Percentiles rank a stretch among this genome's conserved stretches.
These are phyloP conservation scores for Coboldia fuscipes DNA, from an alignment of 1,140 invertebrate species.

Conservation along the genomic window DNA sequence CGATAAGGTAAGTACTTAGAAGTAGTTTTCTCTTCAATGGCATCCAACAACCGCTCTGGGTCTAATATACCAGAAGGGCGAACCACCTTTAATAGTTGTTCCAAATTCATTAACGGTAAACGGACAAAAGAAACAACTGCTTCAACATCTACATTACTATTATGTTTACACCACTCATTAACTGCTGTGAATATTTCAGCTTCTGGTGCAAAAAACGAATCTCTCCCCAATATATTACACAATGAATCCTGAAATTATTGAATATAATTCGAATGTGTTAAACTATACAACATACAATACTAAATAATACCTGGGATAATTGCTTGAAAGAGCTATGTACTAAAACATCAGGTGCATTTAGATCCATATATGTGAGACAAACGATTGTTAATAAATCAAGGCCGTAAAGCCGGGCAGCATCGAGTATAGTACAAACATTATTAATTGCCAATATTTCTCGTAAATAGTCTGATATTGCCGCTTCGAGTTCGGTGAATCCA, in stretches of 20 bases:
- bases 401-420: slow-evolving; percentile 55
- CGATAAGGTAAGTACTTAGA: slow-evolving; percentile 59
- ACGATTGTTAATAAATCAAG: slow-evolving; percentile 35
- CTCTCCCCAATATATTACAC: slow-evolving; percentile 64
- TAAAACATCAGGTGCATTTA: slow-evolving; percentile 66
- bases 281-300: too few species aligned
- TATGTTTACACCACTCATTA: slow-evolving; percentile 58
- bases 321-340: slow-evolving; percentile 62
- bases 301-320: slow-evolving; percentile 56
- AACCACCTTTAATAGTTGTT: slow-evolving; percentile 72
- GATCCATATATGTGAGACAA: slow-evolving; percentile 67
- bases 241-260: slow-evolving; percentile 33
- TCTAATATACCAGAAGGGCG: slow-evolving; percentile 65
- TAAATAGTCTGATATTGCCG: slow-evolving; percentile 80
- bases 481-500: slow-evolving; percentile 80
- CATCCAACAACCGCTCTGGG: slow-evolving; percentile 81
- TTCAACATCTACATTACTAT: slow-evolving; percentile 40
- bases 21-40: slow-evolving; percentile 66
- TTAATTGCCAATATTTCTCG: slow-evolving; percentile 63
- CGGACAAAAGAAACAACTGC: slow-evolving; percentile 42
- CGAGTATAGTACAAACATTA: slow-evolving; percentile 86
- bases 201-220: slow-evolving; percentile 92
- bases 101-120: slow-evolving; percentile 62
- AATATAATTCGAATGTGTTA: slow-evolving; percentile 2
- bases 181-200: slow-evolving; percentile 87